Conservation (phyloP, 2,113 vertebrate species). For the Channa maculata region DNA sequence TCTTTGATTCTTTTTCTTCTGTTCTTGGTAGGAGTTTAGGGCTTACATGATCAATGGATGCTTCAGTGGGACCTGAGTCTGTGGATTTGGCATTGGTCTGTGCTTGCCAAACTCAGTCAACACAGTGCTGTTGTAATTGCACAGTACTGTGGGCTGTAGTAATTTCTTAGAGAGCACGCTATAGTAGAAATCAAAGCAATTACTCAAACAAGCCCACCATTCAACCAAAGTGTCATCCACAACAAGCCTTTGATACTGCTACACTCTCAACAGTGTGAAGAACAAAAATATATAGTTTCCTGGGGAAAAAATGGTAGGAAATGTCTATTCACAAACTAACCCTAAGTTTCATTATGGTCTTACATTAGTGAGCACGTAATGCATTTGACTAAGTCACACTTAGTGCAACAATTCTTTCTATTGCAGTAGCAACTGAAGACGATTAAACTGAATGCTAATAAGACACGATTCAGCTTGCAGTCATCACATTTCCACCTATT, state of each 20-base stretch:
- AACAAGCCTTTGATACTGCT: conserved; percentile 12
- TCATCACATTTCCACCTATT: conserved; percentile 53
- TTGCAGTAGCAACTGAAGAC: conserved; percentile 28
- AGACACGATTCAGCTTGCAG: conserved; percentile 48
- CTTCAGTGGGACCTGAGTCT: conserved; percentile 49
- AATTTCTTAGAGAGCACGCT: conserved; percentile 56
- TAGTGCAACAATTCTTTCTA: conserved; percentile 25
- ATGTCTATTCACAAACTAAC: background rate
- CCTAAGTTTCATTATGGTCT: background rate
- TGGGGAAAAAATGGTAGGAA: background rate
- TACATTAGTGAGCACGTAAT: background rate
- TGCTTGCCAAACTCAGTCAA: conserved; percentile 41
- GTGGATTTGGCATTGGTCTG: conserved; percentile 17
- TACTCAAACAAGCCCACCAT: conserved; percentile 55
- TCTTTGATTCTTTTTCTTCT: conserved; percentile 7
- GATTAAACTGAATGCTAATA: conserved; percentile 61
- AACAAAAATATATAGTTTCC: conserved; percentile 2
- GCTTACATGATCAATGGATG: conserved; percentile 57
- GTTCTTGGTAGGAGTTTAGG: conserved; percentile 35
- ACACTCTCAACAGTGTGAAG: conserved; percentile 6
- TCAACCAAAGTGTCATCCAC: conserved; percentile 22
- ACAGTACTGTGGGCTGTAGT: conserved; percentile 23
- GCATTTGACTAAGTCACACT: background rate
- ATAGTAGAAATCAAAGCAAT: conserved; percentile 58
- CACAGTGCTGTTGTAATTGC: conserved; percentile 47